Evolutionary conservation across 2,888 invertebrate species (phyloP), one percentile per base, ranked within the genome.

Genomic region (Rhingia rostrata): DNA sequence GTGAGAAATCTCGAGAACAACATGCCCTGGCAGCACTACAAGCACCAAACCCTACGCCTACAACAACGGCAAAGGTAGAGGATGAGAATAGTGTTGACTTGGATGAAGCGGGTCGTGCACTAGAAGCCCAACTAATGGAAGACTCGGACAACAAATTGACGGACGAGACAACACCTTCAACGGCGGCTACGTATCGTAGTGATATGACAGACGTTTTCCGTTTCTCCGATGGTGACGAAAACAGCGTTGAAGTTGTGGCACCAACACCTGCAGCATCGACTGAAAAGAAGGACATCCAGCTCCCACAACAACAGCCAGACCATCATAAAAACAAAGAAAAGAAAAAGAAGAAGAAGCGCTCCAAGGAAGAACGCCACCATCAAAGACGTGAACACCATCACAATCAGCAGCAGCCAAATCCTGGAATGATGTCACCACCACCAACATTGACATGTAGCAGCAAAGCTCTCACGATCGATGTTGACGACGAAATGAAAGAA

Each of bases 341-440:
- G 91, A 96, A 95, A 91, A 97, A 97, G 92, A 97, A 96, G 90
- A 94, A 96, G 88, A 97, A 96, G 90, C 95, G 95, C 89, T 96
- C 94, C 67, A 96, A 95, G 89, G 96, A 96, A 88, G 96, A 96
- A 82, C 93, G 94, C 86, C 94, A 94, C 86, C 94, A 93, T 88
- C 94, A 95, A 43, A 94, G 93, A 88, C 83, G 83, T 43, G 93
- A 94, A 83, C 94, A 94, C 88, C 94, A 94, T 88, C 94, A 95
- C 89, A 94, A 94, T 89, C 87, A 88, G 73, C 87, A 54, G 86
- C 86, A 63, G 6, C 47, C 22, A 6, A 51, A 41, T 33, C 6
- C 49, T 6, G 45, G 81, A 75, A 63, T 86, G 30, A 77, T 90
- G 90, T 72, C 91, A 89, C 70, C 89, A 86, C 77, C 90, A 87